These are phyloP conservation scores for Paraescarpia echinospica DNA, from an alignment of 1,140 invertebrate species.

Conservation along the genomic window DNA sequence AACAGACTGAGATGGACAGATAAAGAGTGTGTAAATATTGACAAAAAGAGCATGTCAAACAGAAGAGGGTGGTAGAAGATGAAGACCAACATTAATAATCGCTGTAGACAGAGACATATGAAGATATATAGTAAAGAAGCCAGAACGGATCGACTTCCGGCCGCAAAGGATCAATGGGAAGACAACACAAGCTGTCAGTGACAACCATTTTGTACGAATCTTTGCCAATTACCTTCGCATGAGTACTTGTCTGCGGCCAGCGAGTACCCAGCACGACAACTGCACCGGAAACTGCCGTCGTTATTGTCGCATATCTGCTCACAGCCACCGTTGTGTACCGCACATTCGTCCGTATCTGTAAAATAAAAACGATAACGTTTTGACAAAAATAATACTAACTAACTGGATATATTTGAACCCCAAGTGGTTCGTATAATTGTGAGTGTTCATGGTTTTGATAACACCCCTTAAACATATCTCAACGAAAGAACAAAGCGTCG, in stretches of 20 bases:
- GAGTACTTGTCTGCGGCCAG: slow-evolving; percentile 25
- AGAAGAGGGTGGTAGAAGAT: too few relatives aligned
- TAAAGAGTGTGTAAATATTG: too few relatives aligned
- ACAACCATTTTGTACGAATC: background rate
- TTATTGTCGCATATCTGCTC: slow-evolving; percentile 58
- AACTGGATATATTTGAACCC: slow-evolving; percentile 35
- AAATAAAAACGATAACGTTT: slow-evolving; percentile 9
- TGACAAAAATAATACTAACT: background rate
- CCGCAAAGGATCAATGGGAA: too few relatives aligned
- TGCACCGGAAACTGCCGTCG: slow-evolving; percentile 51
- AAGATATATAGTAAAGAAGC: too few relatives aligned
- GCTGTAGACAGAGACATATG: too few relatives aligned
- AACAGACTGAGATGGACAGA: too few relatives aligned
- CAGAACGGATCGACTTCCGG: too few relatives aligned
- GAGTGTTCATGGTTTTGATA: background rate
- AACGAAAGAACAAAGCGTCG: background rate
- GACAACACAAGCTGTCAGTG: too few relatives aligned
- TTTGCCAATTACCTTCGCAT: slow-evolving; percentile 32
- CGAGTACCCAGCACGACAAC: slow-evolving; percentile 15
- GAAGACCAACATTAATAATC: too few relatives aligned
- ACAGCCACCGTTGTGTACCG: slow-evolving; percentile 37
- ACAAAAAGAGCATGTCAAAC: too few relatives aligned
- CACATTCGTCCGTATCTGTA: slow-evolving; percentile 59
- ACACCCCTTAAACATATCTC: background rate
- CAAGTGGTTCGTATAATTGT: background rate